These are phyloP conservation scores for Chascanopsetta lugubris DNA, from an alignment of 2,113 vertebrate genomes.

Conservation along the genomic window DNA sequence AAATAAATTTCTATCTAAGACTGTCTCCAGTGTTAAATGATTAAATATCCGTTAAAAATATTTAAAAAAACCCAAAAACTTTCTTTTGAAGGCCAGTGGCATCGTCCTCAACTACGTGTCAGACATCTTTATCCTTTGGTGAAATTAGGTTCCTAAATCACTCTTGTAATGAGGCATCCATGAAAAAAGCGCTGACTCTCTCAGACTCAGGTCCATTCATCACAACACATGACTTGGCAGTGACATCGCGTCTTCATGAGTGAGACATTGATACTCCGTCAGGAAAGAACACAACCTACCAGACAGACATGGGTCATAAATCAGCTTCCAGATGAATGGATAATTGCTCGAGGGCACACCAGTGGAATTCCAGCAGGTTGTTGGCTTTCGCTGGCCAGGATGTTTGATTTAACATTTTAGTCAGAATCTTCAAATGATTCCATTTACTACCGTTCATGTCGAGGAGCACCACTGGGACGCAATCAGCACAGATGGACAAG, in stretches of 20 bases:
- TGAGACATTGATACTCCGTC: background rate
- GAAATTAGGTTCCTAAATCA: too few relatives aligned
- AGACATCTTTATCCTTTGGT: too few relatives aligned
- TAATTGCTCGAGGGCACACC: background rate
- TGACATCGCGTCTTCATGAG: background rate
- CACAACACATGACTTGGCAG: background rate
- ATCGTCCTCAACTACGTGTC: too few relatives aligned
- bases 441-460: slow-evolving; percentile 18
- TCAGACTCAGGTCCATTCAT: background rate
- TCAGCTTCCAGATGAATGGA: background rate
- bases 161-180: background rate
- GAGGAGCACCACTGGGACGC: slow-evolving; percentile 13
- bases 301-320: background rate
- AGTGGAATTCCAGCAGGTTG: background rate
- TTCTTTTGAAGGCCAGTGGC: too few relatives aligned
- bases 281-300: background rate
- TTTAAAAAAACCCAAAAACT: too few relatives aligned
- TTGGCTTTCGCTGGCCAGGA: background rate
- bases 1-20: too few relatives aligned
- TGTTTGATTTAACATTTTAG: background rate
- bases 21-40: too few relatives aligned
- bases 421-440: slow-evolving; percentile 13
- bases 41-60: too few relatives aligned
- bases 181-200: background rate
- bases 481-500: slow-evolving; percentile 9